Evolutionary conservation across 2,113 vertebrate genomes (phyloP).

Genomic region (Marmota monax): DNA sequence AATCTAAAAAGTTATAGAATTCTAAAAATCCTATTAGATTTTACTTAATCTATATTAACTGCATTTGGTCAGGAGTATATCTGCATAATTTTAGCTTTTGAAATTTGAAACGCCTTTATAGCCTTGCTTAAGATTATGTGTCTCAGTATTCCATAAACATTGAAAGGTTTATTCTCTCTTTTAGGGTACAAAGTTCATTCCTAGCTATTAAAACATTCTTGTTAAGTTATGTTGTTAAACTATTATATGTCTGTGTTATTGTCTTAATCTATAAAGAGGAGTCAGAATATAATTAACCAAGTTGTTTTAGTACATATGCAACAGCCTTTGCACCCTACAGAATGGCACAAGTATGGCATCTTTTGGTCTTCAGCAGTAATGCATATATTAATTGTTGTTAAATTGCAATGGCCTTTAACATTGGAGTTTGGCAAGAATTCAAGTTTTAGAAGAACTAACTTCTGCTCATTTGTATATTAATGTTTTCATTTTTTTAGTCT

Average conservation of each 20-base stretch:
- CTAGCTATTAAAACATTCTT: slow-evolving; percentile 43
- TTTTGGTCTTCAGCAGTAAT: not conserved
- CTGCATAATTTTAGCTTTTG: slow-evolving; percentile 24
- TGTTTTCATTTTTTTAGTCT: slow-evolving; percentile 2
- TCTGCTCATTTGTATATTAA: not conserved
- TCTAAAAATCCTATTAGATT: not conserved
- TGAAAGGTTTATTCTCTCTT: not conserved
- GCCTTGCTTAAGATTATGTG: not conserved
- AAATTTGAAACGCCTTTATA: slow-evolving; percentile 13
- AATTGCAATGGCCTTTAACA: not conserved
- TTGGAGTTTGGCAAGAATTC: not conserved
- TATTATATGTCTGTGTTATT: not conserved
- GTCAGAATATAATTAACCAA: slow-evolving; percentile 1
- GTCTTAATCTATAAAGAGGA: not conserved
- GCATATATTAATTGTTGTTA: not conserved
- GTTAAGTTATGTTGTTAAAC: not conserved
- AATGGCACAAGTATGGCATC: not conserved
- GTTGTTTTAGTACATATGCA: not conserved
- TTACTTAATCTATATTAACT: slow-evolving; percentile 9
- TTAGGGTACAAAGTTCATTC: not conserved
- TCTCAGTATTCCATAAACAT: not conserved
- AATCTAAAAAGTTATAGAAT: slow-evolving; percentile 21
- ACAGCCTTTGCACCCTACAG: not conserved
- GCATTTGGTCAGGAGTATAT: not conserved
- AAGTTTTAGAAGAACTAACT: slow-evolving; percentile 9